A percentile compares a stretch with the other conserved stretches of the same genome.
Evolutionary conservation across 2,113 vertebrate species (phyloP).

Genomic region (Ageneiosus marmoratus): DNA sequence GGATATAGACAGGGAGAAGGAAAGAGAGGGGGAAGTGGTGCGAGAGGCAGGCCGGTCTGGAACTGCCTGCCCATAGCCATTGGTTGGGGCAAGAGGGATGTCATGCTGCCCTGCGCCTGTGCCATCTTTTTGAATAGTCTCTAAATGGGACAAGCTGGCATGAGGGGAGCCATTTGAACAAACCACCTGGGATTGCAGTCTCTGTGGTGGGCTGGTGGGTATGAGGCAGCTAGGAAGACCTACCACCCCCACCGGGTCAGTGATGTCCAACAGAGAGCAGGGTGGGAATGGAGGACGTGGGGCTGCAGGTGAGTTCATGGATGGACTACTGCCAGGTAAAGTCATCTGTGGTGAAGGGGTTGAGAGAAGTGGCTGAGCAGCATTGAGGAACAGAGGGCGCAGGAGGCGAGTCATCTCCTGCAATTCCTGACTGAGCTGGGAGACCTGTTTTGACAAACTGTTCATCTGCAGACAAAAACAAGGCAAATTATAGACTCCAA

Average conservation of each 20-base stretch:
- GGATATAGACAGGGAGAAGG: slow-evolving; percentile 69
- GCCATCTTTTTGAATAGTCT: slow-evolving; percentile 42
- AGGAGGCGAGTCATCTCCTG: slow-evolving; percentile 78
- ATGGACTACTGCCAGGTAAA: slow-evolving; percentile 57
- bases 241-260: slow-evolving; percentile 56
- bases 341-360: slow-evolving; percentile 61
- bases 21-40: slow-evolving; percentile 65
- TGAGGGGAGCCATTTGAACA: slow-evolving; percentile 27
- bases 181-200: slow-evolving; percentile 38
- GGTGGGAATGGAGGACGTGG: slow-evolving; percentile 19
- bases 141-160: slow-evolving; percentile 22
- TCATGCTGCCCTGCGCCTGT: neutral
- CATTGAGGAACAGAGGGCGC: slow-evolving; percentile 69
- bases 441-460: slow-evolving; percentile 75
- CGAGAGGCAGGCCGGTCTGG: slow-evolving; percentile 60
- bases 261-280: slow-evolving; percentile 66
- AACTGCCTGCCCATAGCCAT: slow-evolving; percentile 54
- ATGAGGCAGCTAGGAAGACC: slow-evolving; percentile 68
- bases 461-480: slow-evolving; percentile 70
- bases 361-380: slow-evolving; percentile 61
- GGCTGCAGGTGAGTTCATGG: slow-evolving; percentile 31
- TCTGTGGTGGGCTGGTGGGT: slow-evolving; percentile 58
- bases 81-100: slow-evolving; percentile 48
- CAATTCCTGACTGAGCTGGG: slow-evolving; percentile 76
- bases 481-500: neutral